Percentiles rank a stretch among this genome's conserved stretches.
phyloP scores from a whole-genome alignment of 2,797 vertebrate species.

The Argentina silus region DNA sequence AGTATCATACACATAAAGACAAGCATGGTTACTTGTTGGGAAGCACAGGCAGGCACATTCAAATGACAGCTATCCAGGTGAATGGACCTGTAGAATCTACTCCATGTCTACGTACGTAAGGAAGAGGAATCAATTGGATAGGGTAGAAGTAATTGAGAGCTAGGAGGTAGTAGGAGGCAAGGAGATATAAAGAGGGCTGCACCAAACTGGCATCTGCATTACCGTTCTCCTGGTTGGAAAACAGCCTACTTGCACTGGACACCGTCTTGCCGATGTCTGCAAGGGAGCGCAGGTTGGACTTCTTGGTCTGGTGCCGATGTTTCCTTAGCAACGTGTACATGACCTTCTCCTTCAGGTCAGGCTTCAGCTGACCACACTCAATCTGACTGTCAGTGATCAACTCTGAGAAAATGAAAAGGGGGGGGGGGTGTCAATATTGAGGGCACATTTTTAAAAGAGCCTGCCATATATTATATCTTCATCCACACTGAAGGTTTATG shows the following conservation, averaged over 20 bases:
- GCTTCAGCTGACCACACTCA: conserved; percentile 86
- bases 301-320: conserved; percentile 99
- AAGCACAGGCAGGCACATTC: neutral
- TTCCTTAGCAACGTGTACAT: conserved; percentile 92
- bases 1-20: neutral
- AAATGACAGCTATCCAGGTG: neutral
- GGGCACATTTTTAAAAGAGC: neutral
- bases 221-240: conserved; percentile 95
- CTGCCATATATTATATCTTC: neutral
- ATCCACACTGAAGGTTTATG: neutral
- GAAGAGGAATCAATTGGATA: neutral
- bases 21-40: neutral
- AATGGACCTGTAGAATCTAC: neutral
- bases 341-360: conserved; percentile 93
- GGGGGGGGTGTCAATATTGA: neutral
- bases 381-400: conserved; percentile 93
- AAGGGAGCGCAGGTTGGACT: conserved; percentile 96
- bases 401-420: conserved; percentile 73
- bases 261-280: conserved; percentile 98
- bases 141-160: neutral
- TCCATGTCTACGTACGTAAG: neutral
- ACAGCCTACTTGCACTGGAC: conserved; percentile 97
- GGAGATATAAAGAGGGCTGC: conserved; percentile 35
- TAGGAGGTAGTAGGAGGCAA: neutral
- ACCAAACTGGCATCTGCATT: conserved; percentile 72